Conservation (phyloP, 2,113 vertebrate genomes). For the Hippocampus zosterae region DNA sequence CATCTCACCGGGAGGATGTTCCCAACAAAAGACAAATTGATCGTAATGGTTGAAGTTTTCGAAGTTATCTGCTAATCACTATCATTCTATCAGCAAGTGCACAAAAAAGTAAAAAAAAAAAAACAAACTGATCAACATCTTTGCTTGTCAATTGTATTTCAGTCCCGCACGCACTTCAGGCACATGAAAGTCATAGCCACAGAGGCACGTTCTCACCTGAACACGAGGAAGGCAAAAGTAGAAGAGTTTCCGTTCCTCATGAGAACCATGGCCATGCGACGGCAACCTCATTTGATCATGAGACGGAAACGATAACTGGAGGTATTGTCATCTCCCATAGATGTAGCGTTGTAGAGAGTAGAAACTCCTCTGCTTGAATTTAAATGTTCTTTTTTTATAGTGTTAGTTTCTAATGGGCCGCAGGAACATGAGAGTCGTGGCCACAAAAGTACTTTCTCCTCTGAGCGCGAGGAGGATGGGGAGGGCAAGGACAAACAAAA, state of each 20-base stretch:
- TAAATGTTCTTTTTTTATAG: neutral
- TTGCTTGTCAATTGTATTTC: neutral
- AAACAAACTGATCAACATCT: neutral
- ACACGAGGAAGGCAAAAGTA: neutral
- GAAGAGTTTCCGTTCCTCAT: neutral
- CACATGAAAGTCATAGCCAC: constrained; percentile 1
- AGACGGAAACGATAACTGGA: neutral
- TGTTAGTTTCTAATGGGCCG: neutral
- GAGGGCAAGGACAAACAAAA: neutral
- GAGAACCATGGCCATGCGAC: constrained; percentile 1
- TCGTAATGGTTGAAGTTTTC: neutral
- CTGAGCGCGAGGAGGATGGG: neutral
- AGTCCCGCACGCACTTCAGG: constrained; percentile 2
- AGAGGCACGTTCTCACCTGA: neutral
- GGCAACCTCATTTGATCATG: neutral
- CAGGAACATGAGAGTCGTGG: no score
- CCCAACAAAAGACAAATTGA: neutral
- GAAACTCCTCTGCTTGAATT: neutral
- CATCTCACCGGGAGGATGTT: neutral
- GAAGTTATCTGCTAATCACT: neutral
- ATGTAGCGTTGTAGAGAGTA: no score
- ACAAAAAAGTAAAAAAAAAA: neutral
- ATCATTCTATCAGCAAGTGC: no score
- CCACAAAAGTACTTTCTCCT: neutral
- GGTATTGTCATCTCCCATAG: neutral